Evolutionary conservation across 1,140 invertebrate genomes (phyloP).

Genomic region (Saccostrea cuccullata): DNA sequence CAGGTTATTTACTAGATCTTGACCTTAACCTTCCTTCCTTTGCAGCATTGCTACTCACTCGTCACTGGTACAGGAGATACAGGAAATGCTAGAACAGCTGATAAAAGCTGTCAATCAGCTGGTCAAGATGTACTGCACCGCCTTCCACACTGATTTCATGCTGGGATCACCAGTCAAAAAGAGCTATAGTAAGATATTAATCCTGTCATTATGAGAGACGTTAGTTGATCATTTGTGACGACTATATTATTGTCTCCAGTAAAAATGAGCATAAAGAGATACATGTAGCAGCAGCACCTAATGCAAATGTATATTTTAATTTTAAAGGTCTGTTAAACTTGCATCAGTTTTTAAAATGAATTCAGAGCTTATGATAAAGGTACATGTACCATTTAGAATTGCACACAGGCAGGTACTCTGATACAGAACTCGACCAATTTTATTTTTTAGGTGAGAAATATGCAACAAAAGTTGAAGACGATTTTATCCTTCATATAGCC

Average conservation of each 20-base stretch:
- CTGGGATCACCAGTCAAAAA: slow-evolving; percentile 65
- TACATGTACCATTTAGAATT: no score
- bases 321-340: no score
- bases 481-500: slow-evolving; percentile 89
- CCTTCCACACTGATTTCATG: slow-evolving; percentile 90
- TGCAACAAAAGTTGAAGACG: slow-evolving; percentile 84
- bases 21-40: no score
- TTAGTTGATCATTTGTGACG: no score
- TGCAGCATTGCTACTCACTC: slow-evolving; percentile 67
- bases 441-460: slow-evolving; percentile 68
- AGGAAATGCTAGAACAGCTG: slow-evolving; percentile 82
- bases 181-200: slow-evolving; percentile 63
- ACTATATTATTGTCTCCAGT: no score
- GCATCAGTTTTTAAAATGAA: no score
- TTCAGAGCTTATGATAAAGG: no score
- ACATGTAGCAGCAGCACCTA: no score
- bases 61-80: slow-evolving; percentile 71
- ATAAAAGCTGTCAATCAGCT: slow-evolving; percentile 86
- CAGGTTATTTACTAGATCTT: no score
- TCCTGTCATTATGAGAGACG: background rate
- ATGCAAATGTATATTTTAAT: no score
- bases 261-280: no score
- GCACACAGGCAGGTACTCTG: no score
- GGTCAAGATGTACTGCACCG: slow-evolving; percentile 88
- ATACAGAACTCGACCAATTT: background rate